Conservation (phyloP, 2,888 invertebrate species). For the Macrophya annulata region DNA sequence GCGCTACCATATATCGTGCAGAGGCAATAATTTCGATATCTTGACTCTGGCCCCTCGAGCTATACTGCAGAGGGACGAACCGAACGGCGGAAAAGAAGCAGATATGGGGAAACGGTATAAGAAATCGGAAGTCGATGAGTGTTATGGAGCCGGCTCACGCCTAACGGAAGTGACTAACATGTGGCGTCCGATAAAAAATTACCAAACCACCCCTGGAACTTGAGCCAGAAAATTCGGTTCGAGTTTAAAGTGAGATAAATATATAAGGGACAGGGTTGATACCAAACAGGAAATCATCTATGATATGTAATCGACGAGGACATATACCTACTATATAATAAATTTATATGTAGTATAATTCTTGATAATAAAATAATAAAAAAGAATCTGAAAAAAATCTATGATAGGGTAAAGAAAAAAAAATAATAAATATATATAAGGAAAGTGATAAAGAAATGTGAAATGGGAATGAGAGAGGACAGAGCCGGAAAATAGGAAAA, state of each 20-base stretch:
- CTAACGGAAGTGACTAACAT: constrained; percentile 53
- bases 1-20: not conserved
- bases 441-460: constrained; percentile 41
- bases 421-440: not conserved
- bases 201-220: not conserved
- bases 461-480: constrained; percentile 33
- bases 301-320: constrained; percentile 4
- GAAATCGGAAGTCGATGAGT: constrained; percentile 51
- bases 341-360: too few relatives aligned
- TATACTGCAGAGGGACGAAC: too few relatives aligned
- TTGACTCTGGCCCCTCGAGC: not conserved
- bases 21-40: constrained; percentile 30
- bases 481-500: constrained; percentile 40
- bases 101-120: constrained; percentile 3
- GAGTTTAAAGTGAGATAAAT: constrained; percentile 44
- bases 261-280: constrained; percentile 45
- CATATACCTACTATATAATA: too few relatives aligned
- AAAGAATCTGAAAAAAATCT: not conserved
- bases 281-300: constrained; percentile 44
- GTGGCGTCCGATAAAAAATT: constrained; percentile 48
- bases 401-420: not conserved
- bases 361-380: not conserved
- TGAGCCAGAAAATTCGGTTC: not conserved
- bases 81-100: not conserved
- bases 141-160: constrained; percentile 50